These are phyloP conservation scores for Eulithis testata DNA, from an alignment of 2,888 invertebrate genomes.

Conservation along the genomic window DNA sequence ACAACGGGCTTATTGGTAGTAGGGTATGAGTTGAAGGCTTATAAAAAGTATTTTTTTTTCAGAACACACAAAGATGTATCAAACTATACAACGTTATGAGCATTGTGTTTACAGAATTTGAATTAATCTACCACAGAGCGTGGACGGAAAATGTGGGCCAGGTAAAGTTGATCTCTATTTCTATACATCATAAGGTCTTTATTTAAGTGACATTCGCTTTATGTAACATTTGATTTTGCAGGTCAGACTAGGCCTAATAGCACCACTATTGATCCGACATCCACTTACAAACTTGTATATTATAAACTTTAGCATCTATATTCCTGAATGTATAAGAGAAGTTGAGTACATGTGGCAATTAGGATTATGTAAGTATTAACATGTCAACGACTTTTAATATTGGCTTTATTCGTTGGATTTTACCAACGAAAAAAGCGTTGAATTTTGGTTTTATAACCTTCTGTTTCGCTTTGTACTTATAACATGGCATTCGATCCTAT, in stretches of 20 bases:
- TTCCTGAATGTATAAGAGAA: constrained; percentile 90
- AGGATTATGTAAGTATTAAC: constrained; percentile 81
- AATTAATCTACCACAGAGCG: constrained; percentile 91
- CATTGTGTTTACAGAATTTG: constrained; percentile 92
- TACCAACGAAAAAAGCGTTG: too few relatives aligned
- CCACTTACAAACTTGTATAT: constrained; percentile 86
- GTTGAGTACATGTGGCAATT: constrained; percentile 92
- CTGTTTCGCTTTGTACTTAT: too few relatives aligned
- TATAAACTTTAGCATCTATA: constrained; percentile 90
- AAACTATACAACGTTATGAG: constrained; percentile 92
- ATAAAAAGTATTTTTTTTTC: constrained; percentile 55
- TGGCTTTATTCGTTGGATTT: too few relatives aligned
- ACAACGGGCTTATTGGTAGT: too few relatives aligned
- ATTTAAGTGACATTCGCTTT: not conserved
- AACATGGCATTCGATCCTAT: too few relatives aligned
- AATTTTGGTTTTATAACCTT: too few relatives aligned
- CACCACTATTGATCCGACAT: constrained; percentile 88
- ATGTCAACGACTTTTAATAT: not conserved
- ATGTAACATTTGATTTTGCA: constrained; percentile 47
- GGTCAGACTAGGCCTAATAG: constrained; percentile 87
- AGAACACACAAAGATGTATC: constrained; percentile 89
- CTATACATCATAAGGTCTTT: too few relatives aligned
- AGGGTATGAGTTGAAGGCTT: too few relatives aligned
- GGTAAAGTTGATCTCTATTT: constrained; percentile 63
- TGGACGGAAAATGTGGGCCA: constrained; percentile 91